Base-by-base conservation (phyloP, 1,140 invertebrate genomes). In the Heliconius eleuchia region DNA sequence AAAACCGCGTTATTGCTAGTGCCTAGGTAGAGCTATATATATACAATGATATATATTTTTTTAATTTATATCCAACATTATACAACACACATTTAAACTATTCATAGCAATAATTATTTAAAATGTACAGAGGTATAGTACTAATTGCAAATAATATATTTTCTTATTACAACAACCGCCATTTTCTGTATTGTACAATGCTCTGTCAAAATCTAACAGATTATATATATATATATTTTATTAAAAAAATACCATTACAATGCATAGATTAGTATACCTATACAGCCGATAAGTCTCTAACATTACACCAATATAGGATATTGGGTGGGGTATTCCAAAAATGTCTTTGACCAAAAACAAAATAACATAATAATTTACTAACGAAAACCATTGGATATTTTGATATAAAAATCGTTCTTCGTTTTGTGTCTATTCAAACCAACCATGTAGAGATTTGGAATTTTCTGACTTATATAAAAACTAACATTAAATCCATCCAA, bases 141-240 rank as follows among this genome's bases (percentile, higher is more conserved):
- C 60, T 66, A 66, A 6, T 66, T 66, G 60, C 60, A 66, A 66
- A 27, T 27, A 66, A 16, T 66, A 66, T 16, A 66, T 66, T 75
- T 76, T 80, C 71, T 42, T 80, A 80, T 86, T 88, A 88, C 85
- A 92, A 92, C 89, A 91, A 91, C 86, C 90, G 91, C 91, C 91
- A 92, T 92, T 90, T 91, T 91, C 87, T 91, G 74, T 82, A 77
- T 60, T 77, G 27, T 55, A 72, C 74, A 77, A 80, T 27, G 76
- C 73, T 27, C 75, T 80, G 79, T 80, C 79, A 77, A 80, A 71
- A 23, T 50, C 57, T 19, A 42, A 77, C 75, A 80, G 79, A 80
- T 52, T 72, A 71, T 71, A 52, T 19, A 13, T 23, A 71, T 71
- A 76, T 42, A 78, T 18, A 52, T 19, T 13, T 23, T 23, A 6